Evolutionary conservation across 1,140 invertebrate genomes (phyloP).

Genomic region (Lepidurus apus): DNA sequence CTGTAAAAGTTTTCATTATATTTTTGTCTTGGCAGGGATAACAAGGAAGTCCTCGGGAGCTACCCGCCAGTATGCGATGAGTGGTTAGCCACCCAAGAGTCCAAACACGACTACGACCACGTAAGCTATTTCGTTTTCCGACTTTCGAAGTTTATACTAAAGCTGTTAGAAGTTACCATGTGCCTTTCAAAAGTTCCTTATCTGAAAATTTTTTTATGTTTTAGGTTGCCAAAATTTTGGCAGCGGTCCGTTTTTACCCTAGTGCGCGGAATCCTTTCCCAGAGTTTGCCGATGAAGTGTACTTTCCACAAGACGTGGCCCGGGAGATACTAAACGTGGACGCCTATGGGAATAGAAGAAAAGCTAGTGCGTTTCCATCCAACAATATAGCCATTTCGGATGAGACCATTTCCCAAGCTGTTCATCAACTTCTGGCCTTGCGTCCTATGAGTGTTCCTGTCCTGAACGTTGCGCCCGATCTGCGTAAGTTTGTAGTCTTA

Average conservation of each 20-base stretch:
- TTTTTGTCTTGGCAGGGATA: constrained; percentile 5
- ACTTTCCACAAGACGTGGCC: constrained; percentile 56
- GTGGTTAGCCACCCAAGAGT: constrained; percentile 15
- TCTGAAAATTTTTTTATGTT: not conserved
- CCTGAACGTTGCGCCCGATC: not conserved
- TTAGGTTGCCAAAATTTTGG: constrained; percentile 59
- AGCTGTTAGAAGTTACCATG: not conserved
- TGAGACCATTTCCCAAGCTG: constrained; percentile 11
- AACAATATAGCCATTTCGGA: not conserved
- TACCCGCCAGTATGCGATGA: constrained; percentile 35
- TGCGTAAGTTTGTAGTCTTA: not conserved
- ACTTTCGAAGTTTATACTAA: constrained; percentile 33
- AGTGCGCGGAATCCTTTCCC: constrained; percentile 58
- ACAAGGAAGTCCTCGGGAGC: constrained; percentile 37
- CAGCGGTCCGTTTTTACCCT: constrained; percentile 70
- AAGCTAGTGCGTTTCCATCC: not conserved
- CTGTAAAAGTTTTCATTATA: not conserved
- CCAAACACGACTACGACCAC: constrained; percentile 12
- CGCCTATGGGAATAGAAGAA: not conserved
- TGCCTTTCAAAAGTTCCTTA: constrained; percentile 34
- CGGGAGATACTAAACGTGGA: constrained; percentile 17
- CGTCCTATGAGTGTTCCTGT: not conserved
- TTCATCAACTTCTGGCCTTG: constrained; percentile 6
- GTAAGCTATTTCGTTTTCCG: not conserved
- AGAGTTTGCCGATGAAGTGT: constrained; percentile 70